Conservation (phyloP, 2,888 invertebrate genomes). For the Tholera decimalis region DNA sequence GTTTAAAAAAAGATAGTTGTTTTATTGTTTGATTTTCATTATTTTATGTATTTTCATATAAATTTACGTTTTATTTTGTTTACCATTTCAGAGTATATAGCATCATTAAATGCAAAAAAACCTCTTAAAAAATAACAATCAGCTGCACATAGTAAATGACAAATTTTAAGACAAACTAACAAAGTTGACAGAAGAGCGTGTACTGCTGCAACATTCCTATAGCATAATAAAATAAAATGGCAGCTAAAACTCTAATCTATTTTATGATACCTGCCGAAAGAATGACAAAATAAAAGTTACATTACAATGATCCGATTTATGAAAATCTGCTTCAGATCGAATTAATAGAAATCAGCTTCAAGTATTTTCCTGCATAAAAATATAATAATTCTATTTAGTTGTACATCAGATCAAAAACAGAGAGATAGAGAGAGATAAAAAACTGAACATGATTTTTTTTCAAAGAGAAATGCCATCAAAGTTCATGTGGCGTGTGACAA, state of each 20-base stretch:
- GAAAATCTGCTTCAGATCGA: not conserved
- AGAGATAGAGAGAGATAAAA: too few relatives aligned
- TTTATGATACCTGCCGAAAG: constrained; percentile 10
- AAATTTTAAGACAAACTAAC: constrained; percentile 59
- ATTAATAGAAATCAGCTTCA: too few relatives aligned
- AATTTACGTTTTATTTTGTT: constrained; percentile 77
- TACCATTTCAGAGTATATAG: constrained; percentile 89
- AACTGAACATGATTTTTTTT: too few relatives aligned
- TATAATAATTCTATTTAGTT: too few relatives aligned
- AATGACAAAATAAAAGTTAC: constrained; percentile 21
- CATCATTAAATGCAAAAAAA: constrained; percentile 84
- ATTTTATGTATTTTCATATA: constrained; percentile 29
- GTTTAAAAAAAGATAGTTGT: too few relatives aligned
- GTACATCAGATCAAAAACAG: too few relatives aligned
- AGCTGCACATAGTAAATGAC: constrained; percentile 66
- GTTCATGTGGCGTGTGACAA: too few relatives aligned
- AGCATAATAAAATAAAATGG: constrained; percentile 45
- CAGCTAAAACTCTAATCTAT: constrained; percentile 48
- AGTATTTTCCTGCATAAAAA: too few relatives aligned
- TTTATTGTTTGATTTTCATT: constrained; percentile 28
- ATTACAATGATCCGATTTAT: not conserved
- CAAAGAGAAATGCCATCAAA: too few relatives aligned
- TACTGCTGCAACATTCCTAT: constrained; percentile 69
- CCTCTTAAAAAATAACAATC: constrained; percentile 84
- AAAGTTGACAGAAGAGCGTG: constrained; percentile 53